Base-by-base conservation (phyloP, 2,888 invertebrate species). In the Ptilodon capucinus region DNA sequence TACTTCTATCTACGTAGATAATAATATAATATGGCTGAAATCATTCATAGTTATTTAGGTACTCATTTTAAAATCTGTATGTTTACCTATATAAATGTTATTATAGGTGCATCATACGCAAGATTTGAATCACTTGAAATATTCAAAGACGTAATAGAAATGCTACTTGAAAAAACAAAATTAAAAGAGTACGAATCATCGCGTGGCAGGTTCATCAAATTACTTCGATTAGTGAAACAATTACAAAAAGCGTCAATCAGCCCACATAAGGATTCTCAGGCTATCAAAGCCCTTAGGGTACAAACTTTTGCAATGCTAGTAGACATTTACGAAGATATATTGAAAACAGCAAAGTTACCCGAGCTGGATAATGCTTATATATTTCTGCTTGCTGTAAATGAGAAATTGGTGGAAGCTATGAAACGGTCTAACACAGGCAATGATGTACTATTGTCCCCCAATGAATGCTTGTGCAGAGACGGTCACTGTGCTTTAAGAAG, bases 401-500 rank as follows among this genome's bases (percentile, higher is more conserved):
- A 78, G 46, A 77, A 81, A 41, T 58, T 88, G 35, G 58, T 81
- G 1, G 49, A 46, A 18, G 85, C 84, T 11, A 57, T 90, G 52
- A 89, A 86, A 58, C 58, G 40, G 11, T 78, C 85, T 0, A 62
- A 79, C 30, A 76, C 76, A 2, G 90, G 86, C 0, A 89, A 87
- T 47, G 72, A 65, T 4, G 79, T 61, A 47, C 48, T 79, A 1
- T 55, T 79, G 36, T 42, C 71, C 1, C 21, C 68, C 0, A 63
- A 74, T 8, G 71, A 64, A 1, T 89, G 90, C 57, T 64, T 68
- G 17, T 90, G 90, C 43, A 68, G 66, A 48, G 64, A 62, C 9
- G 63, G 61, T 4, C 53, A 60, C 16, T 90, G 89, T 54, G 68
- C 65, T n/a, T 42, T 72, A 23, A 51, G 63, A 1, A 55, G 59